Base-by-base conservation (phyloP, 1,140 invertebrate species). In the Brachionus plicatilis region DNA sequence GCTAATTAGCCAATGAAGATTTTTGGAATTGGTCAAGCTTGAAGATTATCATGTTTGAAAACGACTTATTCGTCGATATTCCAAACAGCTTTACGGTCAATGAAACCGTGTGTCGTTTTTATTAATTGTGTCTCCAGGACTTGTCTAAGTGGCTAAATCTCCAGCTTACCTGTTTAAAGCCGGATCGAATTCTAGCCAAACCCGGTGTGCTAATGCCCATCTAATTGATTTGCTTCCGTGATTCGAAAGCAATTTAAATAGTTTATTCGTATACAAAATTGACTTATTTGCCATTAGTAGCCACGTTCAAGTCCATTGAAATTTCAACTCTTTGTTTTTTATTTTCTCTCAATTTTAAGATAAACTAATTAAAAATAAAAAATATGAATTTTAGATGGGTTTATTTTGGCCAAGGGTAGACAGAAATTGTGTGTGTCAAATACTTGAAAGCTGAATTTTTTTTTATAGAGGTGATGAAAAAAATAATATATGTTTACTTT, bases 71-170 rank as follows among this genome's bases (percentile, higher is more conserved):
- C 53, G 53, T 20, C 17, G 11, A 68, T 37, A 29, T 68, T 68
- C 12, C 17, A 17, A 68, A 68, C 33, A 41, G 33, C 70, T 76
- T 76, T 76, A 76, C 72, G 72, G 72, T 76, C 72, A 76, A 50
- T 76, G 72, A 76, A 47, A 47, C 72, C 72, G 72, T 76, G 72
- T 76, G 72, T 76, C 45, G 43, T 50, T 76, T 29, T 76, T 76
- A 50, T 76, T 76, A 43, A 72, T 50, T 76, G 20, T 76, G 41
- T 76, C 45, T 76, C 72, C 72, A 12, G 72, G 72, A 76, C 72
- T 76, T 50, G 72, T 76, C 72, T 76, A 76, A 76, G 72, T 76
- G 43, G 72, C 43, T 76, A 76, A 76, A 76, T 27, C 43, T 76
- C 72, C 72, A 76, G 72, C 72, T 76, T 72, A 33, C 33, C 37